Evolutionary conservation across 2,797 vertebrate species (phyloP).

Genomic region (Rhodeus uyekii): DNA sequence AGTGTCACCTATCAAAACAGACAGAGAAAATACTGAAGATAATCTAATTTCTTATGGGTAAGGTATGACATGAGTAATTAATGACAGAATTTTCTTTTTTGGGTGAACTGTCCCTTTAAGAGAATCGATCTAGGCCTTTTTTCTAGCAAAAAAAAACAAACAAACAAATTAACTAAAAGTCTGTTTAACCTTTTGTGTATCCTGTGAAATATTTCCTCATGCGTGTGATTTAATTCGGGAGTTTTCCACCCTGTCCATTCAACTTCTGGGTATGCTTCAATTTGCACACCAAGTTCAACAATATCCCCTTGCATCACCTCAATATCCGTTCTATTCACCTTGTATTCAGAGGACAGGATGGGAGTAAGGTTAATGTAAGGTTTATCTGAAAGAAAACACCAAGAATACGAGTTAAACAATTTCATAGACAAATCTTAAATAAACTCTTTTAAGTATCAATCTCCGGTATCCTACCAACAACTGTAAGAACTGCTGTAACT

Average conservation of each 20-base stretch:
- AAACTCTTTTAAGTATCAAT: not conserved
- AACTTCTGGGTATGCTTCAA: slow-evolving; percentile 84
- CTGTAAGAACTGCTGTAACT: slow-evolving; percentile 72
- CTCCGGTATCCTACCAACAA: slow-evolving; percentile 77
- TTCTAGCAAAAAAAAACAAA: not conserved
- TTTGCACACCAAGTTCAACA: slow-evolving; percentile 46
- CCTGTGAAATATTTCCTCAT: slow-evolving; percentile 39
- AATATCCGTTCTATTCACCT: slow-evolving; percentile 65
- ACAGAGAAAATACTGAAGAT: too few relatives aligned
- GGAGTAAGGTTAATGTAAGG: slow-evolving; percentile 34
- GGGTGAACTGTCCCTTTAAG: not conserved
- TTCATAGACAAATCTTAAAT: not conserved
- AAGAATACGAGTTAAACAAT: not conserved
- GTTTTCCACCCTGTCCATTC: slow-evolving; percentile 59
- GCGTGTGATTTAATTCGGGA: slow-evolving; percentile 44
- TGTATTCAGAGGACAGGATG: slow-evolving; percentile 3
- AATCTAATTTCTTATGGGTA: too few relatives aligned
- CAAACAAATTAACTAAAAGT: not conserved
- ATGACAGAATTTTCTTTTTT: too few relatives aligned
- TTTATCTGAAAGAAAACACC: slow-evolving; percentile 27
- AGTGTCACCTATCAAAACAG: not conserved
- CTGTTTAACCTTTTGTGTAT: slow-evolving; percentile 62
- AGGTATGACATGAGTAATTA: too few relatives aligned
- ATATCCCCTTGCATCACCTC: slow-evolving; percentile 59
- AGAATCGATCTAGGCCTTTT: too few relatives aligned